These are phyloP conservation scores for Mnemiopsis leidyi DNA, from an alignment of 37 sponge, comb jelly and placozoan genomes.

Conservation along the genomic window DNA sequence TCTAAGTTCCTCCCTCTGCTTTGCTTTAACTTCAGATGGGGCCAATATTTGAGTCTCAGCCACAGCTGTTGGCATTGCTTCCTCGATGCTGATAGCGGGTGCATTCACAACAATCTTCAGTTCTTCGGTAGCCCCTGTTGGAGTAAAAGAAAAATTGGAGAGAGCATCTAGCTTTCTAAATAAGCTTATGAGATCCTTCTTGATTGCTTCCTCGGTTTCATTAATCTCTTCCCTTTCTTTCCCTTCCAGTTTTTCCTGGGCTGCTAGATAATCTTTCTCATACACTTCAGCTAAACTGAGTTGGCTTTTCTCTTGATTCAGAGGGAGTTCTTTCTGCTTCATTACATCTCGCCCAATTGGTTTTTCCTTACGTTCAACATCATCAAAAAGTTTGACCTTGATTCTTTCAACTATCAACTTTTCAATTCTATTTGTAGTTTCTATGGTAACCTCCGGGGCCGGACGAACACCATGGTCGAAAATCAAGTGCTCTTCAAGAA, in stretches of 20 bases:
- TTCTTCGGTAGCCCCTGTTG: conserved; percentile 78
- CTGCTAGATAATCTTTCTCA: conserved; percentile 88
- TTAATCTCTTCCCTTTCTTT: conserved; percentile 40
- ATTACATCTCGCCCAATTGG: conserved; percentile 68
- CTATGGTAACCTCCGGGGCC: conserved; percentile 89
- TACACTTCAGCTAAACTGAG: conserved; percentile 91
- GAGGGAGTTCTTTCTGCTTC: conserved; percentile 68
- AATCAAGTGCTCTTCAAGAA: conserved; percentile 66
- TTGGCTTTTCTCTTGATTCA: conserved; percentile 92
- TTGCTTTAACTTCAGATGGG: conserved; percentile 58
- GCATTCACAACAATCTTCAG: conserved; percentile 63
- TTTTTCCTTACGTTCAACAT: conserved; percentile 85
- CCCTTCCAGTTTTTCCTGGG: conserved; percentile 66
- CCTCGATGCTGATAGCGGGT: conserved; percentile 54
- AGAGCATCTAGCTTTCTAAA: conserved; percentile 93
- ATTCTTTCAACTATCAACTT: conserved; percentile 88
- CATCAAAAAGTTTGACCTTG: conserved; percentile 75
- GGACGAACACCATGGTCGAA: conserved; percentile 39
- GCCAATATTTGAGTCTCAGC: conserved; percentile 37
- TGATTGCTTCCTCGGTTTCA: conserved; percentile 50
- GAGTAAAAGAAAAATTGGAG: conserved; percentile 94
- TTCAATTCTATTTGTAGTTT: conserved; percentile 82
- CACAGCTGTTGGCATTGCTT: conserved; percentile 52
- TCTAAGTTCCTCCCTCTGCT: conserved; percentile 51
- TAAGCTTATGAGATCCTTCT: conserved; percentile 65